A percentile compares a stretch with the other conserved stretches of the same genome.
Evolutionary conservation across 2,888 invertebrate species (phyloP).

Genomic region (Nycteola revayana): DNA sequence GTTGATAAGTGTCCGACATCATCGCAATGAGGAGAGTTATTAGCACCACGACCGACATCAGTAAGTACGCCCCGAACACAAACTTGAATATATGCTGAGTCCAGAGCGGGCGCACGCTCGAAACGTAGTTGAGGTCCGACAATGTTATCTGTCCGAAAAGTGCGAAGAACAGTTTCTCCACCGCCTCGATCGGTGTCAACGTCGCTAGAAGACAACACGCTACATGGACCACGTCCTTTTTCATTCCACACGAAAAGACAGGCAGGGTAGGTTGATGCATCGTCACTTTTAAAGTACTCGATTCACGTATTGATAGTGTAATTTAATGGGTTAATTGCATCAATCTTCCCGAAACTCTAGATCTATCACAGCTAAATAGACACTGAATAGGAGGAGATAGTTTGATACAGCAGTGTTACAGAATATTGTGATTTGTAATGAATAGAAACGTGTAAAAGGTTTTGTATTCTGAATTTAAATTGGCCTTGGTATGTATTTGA

Average conservation of each 20-base stretch:
- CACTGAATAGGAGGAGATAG: constrained; percentile 52
- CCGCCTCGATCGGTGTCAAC: constrained; percentile 94
- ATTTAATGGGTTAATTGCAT: constrained; percentile 28
- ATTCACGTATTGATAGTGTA: too few species aligned
- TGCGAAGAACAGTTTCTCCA: constrained; percentile 99
- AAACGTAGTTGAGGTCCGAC: constrained; percentile 90
- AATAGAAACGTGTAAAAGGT: background rate
- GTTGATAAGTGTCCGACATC: constrained; percentile 99
- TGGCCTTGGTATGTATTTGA: background rate
- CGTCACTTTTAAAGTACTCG: constrained; percentile 2
- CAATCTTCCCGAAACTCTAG: constrained; percentile 56
- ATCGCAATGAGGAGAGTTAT: constrained; percentile 99
- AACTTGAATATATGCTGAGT: constrained; percentile 93
- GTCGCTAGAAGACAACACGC: constrained; percentile 85
- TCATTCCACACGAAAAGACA: constrained; percentile 35
- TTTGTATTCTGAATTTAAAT: background rate
- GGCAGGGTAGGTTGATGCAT: constrained; percentile 60
- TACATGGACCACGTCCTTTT: constrained; percentile 67
- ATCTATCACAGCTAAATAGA: constrained; percentile 56
- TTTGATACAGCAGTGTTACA: constrained; percentile 52
- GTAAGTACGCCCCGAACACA: constrained; percentile 98
- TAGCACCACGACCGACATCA: constrained; percentile 98
- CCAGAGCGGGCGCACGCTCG: constrained; percentile 88
- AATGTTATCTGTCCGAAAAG: constrained; percentile 97
- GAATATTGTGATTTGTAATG: background rate